Evolutionary conservation across 2,797 vertebrate genomes (phyloP), one percentile per base, ranked within the genome.

Genomic region (Poeciliopsis infans): DNA sequence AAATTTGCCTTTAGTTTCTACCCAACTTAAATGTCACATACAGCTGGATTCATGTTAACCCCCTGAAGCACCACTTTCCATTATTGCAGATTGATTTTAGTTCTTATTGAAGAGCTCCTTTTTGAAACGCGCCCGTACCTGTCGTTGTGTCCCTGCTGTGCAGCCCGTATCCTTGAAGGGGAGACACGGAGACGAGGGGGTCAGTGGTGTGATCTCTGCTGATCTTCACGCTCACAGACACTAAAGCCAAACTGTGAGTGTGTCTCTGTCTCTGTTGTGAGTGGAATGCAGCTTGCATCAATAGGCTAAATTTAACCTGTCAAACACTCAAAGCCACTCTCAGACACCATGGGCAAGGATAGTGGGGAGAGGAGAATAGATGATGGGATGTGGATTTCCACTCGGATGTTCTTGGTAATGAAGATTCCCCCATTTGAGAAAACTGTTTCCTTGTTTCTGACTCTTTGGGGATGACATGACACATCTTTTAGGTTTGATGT

Each of bases 211-310:
- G 93, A 94, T 95, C 94, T 95, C 95, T 94, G 95, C 95, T 95
- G 95, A 94, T 96, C 96, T 96, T 96, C 96, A 97, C 97, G 96
- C 96, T 97, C 95, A 93, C 92, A 88, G 93, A 94, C 92, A 96
- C 96, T 88, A 95, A 97, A 95, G 93, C 94, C 95, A 95, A 96
- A 96, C 96, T 94, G 92, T 93, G 93, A 87, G 96, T 93, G 95
- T 92, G 93, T 93, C 94, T 95, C 95, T 94, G 94, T 96, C 95
- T 96, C 96, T 95, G 95, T 96, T 96, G 96, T 96, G 93, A 92
- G 85, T 95, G 97, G 97, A 97, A 98, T 97, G 96, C 96, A 95
- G 96, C 97, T 98, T 98, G 97, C 97, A 97, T 99, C 98, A 98
- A 97, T 94, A 91, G 92, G 94, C 97, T 99, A 99, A 97, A 97